These are phyloP conservation scores for Bicyclus anynana DNA, from an alignment of 1,140 invertebrate genomes.

Conservation along the genomic window DNA sequence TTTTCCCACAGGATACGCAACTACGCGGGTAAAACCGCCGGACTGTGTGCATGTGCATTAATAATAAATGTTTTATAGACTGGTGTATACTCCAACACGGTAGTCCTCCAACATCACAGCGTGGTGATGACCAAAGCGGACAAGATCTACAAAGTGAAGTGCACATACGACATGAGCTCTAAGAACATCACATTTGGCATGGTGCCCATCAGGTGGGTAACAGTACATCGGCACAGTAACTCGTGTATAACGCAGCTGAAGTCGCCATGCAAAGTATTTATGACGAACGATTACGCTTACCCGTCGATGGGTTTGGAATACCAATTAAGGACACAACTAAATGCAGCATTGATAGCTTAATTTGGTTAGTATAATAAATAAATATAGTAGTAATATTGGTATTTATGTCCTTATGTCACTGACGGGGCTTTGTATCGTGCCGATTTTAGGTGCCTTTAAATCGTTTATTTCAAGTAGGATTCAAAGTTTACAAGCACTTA, in stretches of 20 bases:
- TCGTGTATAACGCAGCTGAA: slow-evolving; percentile 7
- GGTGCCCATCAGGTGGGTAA: slow-evolving; percentile 92
- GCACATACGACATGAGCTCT: slow-evolving; percentile 97
- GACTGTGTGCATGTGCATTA: too few relatives aligned
- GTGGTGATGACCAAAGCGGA: slow-evolving; percentile 98
- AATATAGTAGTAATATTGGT: too few relatives aligned
- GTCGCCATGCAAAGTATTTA: slow-evolving; percentile 8
- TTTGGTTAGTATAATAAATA: too few relatives aligned
- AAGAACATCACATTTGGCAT: slow-evolving; percentile 98
- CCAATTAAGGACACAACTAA: neutral
- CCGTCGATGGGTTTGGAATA: neutral
- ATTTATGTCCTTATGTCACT: too few relatives aligned
- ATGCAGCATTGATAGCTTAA: too few relatives aligned
- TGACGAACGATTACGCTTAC: slow-evolving; percentile 7
- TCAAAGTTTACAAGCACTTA: too few relatives aligned
- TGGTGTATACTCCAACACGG: slow-evolving; percentile 95
- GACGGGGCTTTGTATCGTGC: too few relatives aligned
- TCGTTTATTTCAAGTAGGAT: too few relatives aligned
- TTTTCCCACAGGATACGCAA: too few relatives aligned
- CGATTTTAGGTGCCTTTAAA: too few relatives aligned
- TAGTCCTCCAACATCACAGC: slow-evolving; percentile 96
- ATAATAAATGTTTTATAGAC: slow-evolving; percentile 81
- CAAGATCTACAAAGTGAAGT: slow-evolving; percentile 97
- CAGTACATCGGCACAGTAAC: slow-evolving; percentile 14
- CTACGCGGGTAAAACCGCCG: too few relatives aligned